Evolutionary conservation across 2,888 invertebrate species (phyloP), one percentile per base, ranked within the genome.

Genomic region (Chromoteleia sp.): DNA sequence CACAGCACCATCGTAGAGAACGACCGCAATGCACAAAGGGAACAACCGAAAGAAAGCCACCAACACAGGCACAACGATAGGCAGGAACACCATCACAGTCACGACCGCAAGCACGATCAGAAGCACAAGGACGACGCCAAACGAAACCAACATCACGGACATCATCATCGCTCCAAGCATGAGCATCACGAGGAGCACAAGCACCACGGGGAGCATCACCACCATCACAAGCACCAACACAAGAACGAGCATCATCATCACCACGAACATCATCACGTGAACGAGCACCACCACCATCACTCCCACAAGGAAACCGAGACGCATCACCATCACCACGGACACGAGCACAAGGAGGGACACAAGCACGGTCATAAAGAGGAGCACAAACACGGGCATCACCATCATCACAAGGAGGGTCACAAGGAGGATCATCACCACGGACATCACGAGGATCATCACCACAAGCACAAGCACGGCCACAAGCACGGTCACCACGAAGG

Each of bases 221-320:
- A 87, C 30, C 81, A 81, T 1, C 86, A 86, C 50, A 84, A 85
- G 33, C 89, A 89, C 30, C 58, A 83, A 10, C 89, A 89, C 41
- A 88, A 89, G 61, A 88, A 89, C 52, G 87, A 88, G 3, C 89
- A 90, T 68, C 85, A 87, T 52, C 88, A 88, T 80, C 85, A 88
- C 21, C 89, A 89, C 30, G 86, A 88, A 0, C 89, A 89, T 70
- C 88, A 88, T 4, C 87, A 88, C 17, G 83, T 87, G 2, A 85
- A 88, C 21, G 86, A 83, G 1, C 88, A 88, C 61, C 77, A 85
- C 1, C 85, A 86, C 19, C 83, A 85, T 61, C 85, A 86, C 33
- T 54, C 65, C 0, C 86, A 86, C 36, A 82, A 85, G 15, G 80
- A 86, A 50, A 83, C 81, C n/a, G 80, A 86, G 25, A 84, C 81